Conservation (phyloP, 1,140 invertebrate genomes). For the Diachasmimorpha longicaudata region DNA sequence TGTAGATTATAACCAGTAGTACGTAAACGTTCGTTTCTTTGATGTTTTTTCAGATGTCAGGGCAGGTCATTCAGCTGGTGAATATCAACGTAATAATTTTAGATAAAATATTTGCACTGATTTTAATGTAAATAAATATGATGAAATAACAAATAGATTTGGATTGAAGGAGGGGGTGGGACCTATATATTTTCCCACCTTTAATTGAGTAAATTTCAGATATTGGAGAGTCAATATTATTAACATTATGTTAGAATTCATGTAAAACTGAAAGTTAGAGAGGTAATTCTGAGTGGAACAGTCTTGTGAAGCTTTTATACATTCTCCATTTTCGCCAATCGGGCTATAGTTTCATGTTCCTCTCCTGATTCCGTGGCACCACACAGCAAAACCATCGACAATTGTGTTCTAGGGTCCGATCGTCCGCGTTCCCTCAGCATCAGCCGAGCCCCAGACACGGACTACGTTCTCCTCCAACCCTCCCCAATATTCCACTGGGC, state of each 20-base stretch:
- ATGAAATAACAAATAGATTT: background rate
- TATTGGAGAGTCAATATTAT: no score
- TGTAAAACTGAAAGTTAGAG: no score
- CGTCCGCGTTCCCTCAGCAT: conserved; percentile 36
- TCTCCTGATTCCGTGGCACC: no score
- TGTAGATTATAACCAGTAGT: background rate
- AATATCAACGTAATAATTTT: background rate
- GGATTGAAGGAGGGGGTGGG: no score
- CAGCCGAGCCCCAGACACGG: conserved; percentile 54
- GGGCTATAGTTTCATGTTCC: no score
- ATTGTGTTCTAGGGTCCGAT: conserved; percentile 40
- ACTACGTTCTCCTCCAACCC: conserved; percentile 65
- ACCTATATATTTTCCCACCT: no score
- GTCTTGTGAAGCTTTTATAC: no score
- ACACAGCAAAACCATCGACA: background rate
- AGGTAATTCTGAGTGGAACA: no score
- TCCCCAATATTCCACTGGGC: conserved; percentile 64
- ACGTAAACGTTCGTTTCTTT: background rate
- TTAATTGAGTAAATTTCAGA: no score
- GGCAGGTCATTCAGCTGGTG: conserved; percentile 39
- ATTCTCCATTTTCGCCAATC: no score
- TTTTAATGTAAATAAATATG: background rate
- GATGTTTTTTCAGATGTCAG: conserved; percentile 39
- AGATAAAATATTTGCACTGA: background rate
- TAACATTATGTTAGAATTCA: no score